These are phyloP conservation scores for Bubo scandiacus DNA, from an alignment of 2,113 vertebrate genomes.

Conservation along the genomic window DNA sequence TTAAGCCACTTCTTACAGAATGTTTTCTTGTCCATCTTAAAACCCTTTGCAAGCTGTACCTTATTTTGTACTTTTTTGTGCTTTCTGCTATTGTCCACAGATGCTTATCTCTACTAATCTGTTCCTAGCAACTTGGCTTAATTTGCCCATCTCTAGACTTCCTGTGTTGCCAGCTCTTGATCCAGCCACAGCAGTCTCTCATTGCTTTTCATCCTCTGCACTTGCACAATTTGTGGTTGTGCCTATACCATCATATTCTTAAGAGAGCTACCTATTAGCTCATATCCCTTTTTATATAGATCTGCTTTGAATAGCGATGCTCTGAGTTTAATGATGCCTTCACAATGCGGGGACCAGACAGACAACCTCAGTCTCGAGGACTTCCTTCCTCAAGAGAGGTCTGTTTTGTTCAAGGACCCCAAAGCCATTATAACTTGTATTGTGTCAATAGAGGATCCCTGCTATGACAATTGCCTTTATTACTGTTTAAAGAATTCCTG, in stretches of 20 bases:
- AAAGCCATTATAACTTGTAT: neutral
- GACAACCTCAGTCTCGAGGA: accelerated
- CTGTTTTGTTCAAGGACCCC: neutral
- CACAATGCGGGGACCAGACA: accelerated
- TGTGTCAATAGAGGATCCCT: neutral
- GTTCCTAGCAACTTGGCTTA: neutral
- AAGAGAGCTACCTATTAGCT: neutral
- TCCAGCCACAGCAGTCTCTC: neutral
- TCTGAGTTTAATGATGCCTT: neutral
- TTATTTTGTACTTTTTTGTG: neutral
- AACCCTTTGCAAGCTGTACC: neutral
- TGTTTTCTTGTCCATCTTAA: neutral
- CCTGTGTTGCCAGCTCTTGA: neutral
- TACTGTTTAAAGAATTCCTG: neutral
- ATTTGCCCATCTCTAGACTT: neutral
- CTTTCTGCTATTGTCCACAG: neutral
- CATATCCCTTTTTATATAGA: neutral
- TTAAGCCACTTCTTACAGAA: neutral
- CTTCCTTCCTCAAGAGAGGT: neutral
- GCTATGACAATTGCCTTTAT: neutral
- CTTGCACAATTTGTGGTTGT: neutral
- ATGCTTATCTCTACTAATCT: neutral
- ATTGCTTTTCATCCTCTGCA: neutral
- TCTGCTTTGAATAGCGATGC: neutral
- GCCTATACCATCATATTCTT: neutral